Evolutionary conservation across 2,797 vertebrate genomes (phyloP), one percentile per base, ranked within the genome.

Genomic region (Rhynchotus rufescens): DNA sequence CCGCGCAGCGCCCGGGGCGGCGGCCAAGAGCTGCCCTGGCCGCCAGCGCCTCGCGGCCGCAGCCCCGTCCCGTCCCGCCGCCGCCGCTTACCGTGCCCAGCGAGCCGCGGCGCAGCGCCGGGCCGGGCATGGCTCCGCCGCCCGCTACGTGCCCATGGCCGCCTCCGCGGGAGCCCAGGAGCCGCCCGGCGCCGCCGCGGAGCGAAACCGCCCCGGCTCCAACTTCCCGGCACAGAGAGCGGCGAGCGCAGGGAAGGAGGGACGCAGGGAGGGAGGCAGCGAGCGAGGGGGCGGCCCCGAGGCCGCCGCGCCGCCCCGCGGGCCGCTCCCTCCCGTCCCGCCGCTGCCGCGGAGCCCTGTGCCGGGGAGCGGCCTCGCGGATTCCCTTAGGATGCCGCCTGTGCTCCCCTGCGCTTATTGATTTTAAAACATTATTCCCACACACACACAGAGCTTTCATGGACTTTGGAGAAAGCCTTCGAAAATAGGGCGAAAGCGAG

Each of bases 61-160:
- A 7, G 45, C 45, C 45, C 47, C 47, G 47, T 47, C 20, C 45
- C 22, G 47, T 49, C 20, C 49, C 25, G n/a, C 80, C 57, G 25
- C 61, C 42, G 49, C 19, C 56, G 74, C 90, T 88, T 81, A 92
- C 90, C 86, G 36, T 81, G 34, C 90, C 49, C 36, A 81, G 66
- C 60, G 77, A 81, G 72, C 77, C 28, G 81, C 81, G 16, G 54
- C 71, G 71, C 90, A 92, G 77, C 81, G 56, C 77, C 61, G 42
- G 42, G 42, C 77, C 42, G 61, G 54, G 66, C 90, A 89, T 89
- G 81, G 72, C 66, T 85, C 54, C 36, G 36, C 81, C 17, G 36
- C 47, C 54, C 51, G 17, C 77, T 92, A 92, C 56, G 36, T 67
- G 71, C 86, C 90, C 90, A 85, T 92, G 49, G 72, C 61, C 32